These are phyloP conservation scores for Ips typographus DNA, from an alignment of 1,140 invertebrate species.

Conservation along the genomic window DNA sequence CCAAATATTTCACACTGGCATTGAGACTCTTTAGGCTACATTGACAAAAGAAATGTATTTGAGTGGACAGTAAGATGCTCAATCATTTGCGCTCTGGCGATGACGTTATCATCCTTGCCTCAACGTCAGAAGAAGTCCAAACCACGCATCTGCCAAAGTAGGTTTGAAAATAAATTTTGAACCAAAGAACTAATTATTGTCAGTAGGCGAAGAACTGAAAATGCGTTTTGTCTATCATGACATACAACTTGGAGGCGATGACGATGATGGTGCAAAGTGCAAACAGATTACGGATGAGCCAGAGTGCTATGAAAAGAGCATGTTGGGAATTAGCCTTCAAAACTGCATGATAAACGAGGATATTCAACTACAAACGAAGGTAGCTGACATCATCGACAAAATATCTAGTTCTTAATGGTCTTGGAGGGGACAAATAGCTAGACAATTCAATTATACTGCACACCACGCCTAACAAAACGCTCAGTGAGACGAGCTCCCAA, in stretches of 20 bases:
- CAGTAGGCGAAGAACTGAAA: too few species aligned
- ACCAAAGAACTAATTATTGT: too few species aligned
- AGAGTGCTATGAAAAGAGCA: not conserved
- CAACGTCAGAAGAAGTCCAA: too few species aligned
- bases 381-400: slow-evolving; percentile 7
- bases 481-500: slow-evolving; percentile 1
- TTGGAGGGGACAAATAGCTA: slow-evolving; percentile 24
- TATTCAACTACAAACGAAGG: slow-evolving; percentile 15
- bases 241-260: not conserved
- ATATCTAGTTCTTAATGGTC: slow-evolving; percentile 15
- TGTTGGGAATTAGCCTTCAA: slow-evolving; percentile 13
- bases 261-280: not conserved
- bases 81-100: too few species aligned
- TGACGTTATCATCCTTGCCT: too few species aligned
- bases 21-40: too few species aligned
- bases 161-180: too few species aligned
- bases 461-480: not conserved
- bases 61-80: too few species aligned
- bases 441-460: slow-evolving; percentile 8
- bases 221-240: too few species aligned
- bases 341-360: slow-evolving; percentile 19
- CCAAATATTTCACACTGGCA: too few species aligned
- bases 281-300: not conserved
- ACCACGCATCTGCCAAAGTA: too few species aligned
- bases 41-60: too few species aligned